Conservation (phyloP, 30 jellyfish, hydroid and myxozoan genomes). For the Turritopsis rubra region DNA sequence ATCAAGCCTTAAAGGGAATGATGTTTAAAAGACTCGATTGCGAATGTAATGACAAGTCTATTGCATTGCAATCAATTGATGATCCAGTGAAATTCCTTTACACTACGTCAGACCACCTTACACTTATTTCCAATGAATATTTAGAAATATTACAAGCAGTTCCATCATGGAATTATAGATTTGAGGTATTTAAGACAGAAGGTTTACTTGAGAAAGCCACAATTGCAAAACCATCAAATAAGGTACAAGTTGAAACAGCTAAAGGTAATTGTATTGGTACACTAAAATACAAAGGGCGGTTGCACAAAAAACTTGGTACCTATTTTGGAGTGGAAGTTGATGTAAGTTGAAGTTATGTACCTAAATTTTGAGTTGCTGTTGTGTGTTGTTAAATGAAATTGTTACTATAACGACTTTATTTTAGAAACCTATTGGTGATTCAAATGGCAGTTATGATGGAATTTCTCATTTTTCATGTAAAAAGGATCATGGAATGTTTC, state of each 20-base stretch:
- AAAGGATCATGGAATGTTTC: neutral
- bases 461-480: neutral
- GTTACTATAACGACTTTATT: neutral
- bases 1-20: neutral
- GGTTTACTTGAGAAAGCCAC: slow-evolving; percentile 23
- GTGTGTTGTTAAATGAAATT: no score
- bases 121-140: neutral
- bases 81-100: neutral
- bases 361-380: no score
- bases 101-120: neutral
- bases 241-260: slow-evolving; percentile 20
- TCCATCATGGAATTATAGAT: slow-evolving; percentile 20
- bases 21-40: neutral
- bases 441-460: neutral
- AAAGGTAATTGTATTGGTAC: slow-evolving; percentile 19
- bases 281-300: slow-evolving; percentile 18
- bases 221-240: slow-evolving; percentile 9
- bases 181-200: slow-evolving; percentile 25
- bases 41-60: neutral
- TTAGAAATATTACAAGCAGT: slow-evolving; percentile 31
- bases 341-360: slow-evolving; percentile 15
- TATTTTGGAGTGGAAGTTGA: slow-evolving; percentile 43
- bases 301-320: slow-evolving; percentile 17
- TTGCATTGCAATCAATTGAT: neutral
- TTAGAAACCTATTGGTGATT: neutral